Evolutionary conservation across 2,888 invertebrate species (phyloP), one percentile per base, ranked within the genome.

Genomic region (Portevinia maculata): DNA sequence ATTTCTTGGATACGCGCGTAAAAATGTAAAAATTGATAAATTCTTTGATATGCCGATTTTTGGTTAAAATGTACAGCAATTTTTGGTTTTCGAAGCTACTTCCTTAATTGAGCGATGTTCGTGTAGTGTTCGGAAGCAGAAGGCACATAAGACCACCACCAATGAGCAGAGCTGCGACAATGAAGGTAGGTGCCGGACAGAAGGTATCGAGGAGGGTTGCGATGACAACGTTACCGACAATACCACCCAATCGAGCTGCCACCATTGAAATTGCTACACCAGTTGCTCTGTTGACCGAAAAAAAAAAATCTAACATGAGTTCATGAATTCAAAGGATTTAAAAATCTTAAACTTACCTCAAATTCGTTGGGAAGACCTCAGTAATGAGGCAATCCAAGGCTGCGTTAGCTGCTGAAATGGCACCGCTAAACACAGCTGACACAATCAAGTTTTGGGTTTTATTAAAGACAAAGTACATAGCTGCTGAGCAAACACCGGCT

Each of bases 211-310:
- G 92, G 65, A 98, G 92, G 83, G 95, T 94, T 28, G 98, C 98
- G 87, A 98, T 98, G 75, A 97, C 96, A 86, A 97, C 90, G 84
- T 91, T 91, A 53, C 91, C 91, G 85, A 95, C 93, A 88, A 98
- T 97, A 86, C 98, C 97, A 85, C 97, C 98, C 79, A 98, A 92
- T 71, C 98, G 93, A 24, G 96, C 97, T 19, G 97, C 95, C 39
- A 96, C 96, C 94, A 97, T 96, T 0, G 96, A 96, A 79, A 97
- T 93, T 39, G 97, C 97, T 84, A 97, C 96, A 85, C 97, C 97
- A 48, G 97, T 97, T 55, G 97, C 97, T 87, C 96, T 95, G 91
- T 0, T 48, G 50, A n/a, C n/a, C n/a, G 24, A 57, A 30, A 1
- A 17, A 8, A 44, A 13, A 17, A 37, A 9, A 0, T 34, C 3